Percentiles rank a stretch among this genome's conserved stretches.
Conservation (phyloP, 2,797 vertebrate species). For the Neoniphon sammara region DNA sequence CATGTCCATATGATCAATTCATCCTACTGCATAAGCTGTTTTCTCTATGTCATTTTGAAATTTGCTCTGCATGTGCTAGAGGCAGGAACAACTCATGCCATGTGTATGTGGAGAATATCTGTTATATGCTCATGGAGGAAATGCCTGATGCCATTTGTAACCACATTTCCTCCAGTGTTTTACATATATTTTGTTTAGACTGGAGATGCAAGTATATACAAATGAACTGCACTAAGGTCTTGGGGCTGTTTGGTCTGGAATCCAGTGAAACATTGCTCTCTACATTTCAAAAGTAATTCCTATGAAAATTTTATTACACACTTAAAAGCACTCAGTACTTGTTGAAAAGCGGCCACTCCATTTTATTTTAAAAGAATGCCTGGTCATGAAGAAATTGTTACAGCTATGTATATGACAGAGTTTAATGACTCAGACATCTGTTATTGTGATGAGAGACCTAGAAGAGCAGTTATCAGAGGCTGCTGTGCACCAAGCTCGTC, state of each 20-base stretch:
- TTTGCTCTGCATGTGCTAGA: no score
- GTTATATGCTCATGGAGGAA: no score
- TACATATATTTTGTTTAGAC: no score
- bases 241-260: neutral
- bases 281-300: slow-evolving; percentile 32
- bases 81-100: no score
- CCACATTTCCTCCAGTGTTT: no score
- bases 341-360: neutral
- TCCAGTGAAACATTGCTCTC: slow-evolving; percentile 14
- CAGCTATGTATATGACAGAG: slow-evolving; percentile 18
- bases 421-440: slow-evolving; percentile 10
- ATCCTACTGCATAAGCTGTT: no score
- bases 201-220: slow-evolving; percentile 1
- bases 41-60: no score
- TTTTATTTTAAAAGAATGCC: slow-evolving; percentile 34
- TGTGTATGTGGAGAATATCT: no score
- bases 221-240: slow-evolving; percentile 1
- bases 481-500: slow-evolving; percentile 16
- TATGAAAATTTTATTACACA: slow-evolving; percentile 31
- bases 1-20: no score
- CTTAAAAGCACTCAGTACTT: slow-evolving; percentile 12
- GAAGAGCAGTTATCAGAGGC: slow-evolving; percentile 14
- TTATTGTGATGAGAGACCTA: slow-evolving; percentile 31
- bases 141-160: no score
- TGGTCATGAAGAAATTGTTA: slow-evolving; percentile 13